Evolutionary conservation across 2,113 vertebrate species (phyloP).

Genomic region (Dendrocopos noguchii): DNA sequence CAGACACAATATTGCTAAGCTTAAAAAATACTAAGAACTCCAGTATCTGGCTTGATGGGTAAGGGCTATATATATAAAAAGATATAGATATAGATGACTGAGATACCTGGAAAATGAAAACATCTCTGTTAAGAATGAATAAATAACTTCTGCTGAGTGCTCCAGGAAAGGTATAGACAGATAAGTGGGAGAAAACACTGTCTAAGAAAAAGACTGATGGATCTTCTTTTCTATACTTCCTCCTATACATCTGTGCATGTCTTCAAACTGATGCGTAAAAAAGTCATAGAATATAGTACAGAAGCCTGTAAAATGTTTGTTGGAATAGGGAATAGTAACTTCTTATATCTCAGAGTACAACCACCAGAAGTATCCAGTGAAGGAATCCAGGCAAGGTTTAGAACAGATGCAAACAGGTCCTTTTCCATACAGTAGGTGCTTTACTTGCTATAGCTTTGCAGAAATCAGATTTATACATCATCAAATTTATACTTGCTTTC

Average conservation of each 20-base stretch:
- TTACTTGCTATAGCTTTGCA: background rate
- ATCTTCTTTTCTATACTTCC: background rate
- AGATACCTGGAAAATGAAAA: background rate
- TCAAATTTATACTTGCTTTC: background rate
- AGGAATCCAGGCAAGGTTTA: background rate
- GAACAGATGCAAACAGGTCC: background rate
- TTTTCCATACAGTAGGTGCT: background rate
- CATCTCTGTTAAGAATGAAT: background rate
- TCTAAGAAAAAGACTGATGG: background rate
- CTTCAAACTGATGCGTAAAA: background rate
- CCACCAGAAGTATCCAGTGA: background rate
- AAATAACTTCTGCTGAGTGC: background rate
- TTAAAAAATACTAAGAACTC: background rate
- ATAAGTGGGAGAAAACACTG: background rate
- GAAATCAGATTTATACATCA: background rate
- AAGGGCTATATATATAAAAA: background rate
- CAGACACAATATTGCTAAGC: background rate
- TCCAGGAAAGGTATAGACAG: background rate
- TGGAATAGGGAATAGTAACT: background rate
- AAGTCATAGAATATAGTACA: background rate
- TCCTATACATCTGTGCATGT: background rate
- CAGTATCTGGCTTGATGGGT: background rate
- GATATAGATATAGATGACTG: background rate
- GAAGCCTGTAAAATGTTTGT: background rate
- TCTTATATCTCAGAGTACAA: background rate